These are phyloP conservation scores for Trogon surrucura DNA, from an alignment of 2,113 vertebrate species.

Conservation along the genomic window DNA sequence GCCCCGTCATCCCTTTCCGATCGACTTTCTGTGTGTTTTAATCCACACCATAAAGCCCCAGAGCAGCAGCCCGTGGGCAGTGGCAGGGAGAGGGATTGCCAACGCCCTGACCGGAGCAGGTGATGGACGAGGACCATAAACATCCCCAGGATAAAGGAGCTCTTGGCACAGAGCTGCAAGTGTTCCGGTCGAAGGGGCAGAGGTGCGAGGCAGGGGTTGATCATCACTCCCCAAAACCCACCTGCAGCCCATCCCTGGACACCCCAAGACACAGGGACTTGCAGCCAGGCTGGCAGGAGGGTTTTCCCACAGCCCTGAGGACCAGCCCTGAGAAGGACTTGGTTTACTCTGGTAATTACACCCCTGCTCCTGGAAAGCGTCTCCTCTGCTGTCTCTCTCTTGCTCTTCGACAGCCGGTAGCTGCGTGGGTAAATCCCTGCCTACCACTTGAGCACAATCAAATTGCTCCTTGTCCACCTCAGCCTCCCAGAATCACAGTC, in stretches of 20 bases:
- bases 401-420: accelerated
- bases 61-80: neutral
- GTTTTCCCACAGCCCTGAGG: accelerated
- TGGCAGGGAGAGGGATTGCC: accelerated
- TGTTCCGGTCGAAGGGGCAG: accelerated
- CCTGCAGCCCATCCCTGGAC: neutral
- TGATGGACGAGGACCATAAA: neutral
- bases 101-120: accelerated
- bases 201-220: accelerated
- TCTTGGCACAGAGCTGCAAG: accelerated
- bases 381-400: neutral
- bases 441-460: neutral
- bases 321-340: neutral
- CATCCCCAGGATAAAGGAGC: neutral
- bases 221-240: neutral
- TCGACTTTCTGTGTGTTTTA: neutral
- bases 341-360: neutral
- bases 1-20: neutral
- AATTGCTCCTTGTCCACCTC: accelerated
- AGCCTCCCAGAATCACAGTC: accelerated
- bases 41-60: neutral
- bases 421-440: neutral
- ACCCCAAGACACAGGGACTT: accelerated
- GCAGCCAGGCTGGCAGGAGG: neutral
- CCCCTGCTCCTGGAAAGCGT: neutral